A percentile compares a stretch with the other conserved stretches of the same genome.
Evolutionary conservation across 2,113 vertebrate genomes (phyloP).

Genomic region (Mormyrus iriodes): DNA sequence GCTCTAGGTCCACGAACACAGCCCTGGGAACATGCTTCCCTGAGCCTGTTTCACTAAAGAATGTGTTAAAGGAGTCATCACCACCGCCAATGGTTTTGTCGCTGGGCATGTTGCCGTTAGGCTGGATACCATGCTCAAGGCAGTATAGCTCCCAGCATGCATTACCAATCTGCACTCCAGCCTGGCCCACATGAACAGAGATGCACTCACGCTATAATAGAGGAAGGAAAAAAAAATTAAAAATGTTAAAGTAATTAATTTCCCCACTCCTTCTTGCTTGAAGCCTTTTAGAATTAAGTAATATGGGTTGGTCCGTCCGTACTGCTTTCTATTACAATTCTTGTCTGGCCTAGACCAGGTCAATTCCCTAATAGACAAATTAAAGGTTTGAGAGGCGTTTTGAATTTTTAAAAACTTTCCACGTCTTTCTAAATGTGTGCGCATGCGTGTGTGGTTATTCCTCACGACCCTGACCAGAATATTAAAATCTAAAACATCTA

Average conservation of each 20-base stretch:
- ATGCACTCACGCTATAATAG: constrained; percentile 54
- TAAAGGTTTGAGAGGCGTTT: not conserved
- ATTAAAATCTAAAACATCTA: not conserved
- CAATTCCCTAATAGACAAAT: not conserved
- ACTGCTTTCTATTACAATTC: not conserved
- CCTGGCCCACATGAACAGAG: constrained; percentile 58
- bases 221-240: not conserved
- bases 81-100: constrained; percentile 40
- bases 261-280: not conserved
- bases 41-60: constrained; percentile 57
- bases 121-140: constrained; percentile 59
- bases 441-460: not conserved
- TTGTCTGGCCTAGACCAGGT: not conserved
- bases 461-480: not conserved
- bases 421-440: no score
- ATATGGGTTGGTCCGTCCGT: not conserved
- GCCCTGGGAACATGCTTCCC: constrained; percentile 55
- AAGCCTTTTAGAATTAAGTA: not conserved
- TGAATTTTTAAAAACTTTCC: not conserved
- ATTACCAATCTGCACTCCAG: constrained; percentile 61
- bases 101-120: constrained; percentile 47
- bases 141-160: constrained; percentile 61
- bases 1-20: constrained; percentile 62
- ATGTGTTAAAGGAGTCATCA: constrained; percentile 60
- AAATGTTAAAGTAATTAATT: not conserved